Conservation (phyloP, 2,113 vertebrate species). For the Ornithorhynchus anatinus region DNA sequence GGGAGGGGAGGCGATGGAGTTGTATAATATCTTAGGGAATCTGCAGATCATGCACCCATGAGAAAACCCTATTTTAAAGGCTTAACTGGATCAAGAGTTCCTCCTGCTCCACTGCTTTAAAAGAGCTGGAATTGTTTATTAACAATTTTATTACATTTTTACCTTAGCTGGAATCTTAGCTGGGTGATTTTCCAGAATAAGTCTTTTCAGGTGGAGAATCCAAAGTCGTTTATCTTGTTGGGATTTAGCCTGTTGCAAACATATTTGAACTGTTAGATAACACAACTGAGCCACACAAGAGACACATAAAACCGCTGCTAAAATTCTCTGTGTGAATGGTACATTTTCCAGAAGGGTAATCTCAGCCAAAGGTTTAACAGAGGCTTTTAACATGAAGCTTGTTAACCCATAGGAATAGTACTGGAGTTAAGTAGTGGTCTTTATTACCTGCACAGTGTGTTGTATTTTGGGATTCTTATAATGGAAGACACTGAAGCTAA, state of each 20-base stretch:
- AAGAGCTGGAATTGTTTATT: neutral
- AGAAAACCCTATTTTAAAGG: too few species aligned
- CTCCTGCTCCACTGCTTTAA: neutral
- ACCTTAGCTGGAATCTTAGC: conserved; percentile 99
- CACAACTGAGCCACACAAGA: accelerated
- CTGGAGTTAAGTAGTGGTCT: neutral
- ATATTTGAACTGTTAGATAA: neutral
- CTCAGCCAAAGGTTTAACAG: neutral
- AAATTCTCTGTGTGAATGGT: neutral
- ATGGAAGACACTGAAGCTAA: conserved; percentile 97
- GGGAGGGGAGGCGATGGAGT: neutral
- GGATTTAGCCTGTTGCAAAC: conserved; percentile 83
- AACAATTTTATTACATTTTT: neutral
- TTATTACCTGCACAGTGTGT: conserved; percentile 94
- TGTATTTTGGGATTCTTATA: conserved; percentile 99
- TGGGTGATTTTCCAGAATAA: conserved; percentile 98
- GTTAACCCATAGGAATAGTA: accelerated
- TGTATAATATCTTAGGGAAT: too few species aligned
- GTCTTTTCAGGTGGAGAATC: conserved; percentile 95
- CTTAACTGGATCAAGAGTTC: too few species aligned
- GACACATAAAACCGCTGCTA: accelerated
- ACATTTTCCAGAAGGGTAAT: neutral
- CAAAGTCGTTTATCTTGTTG: conserved; percentile 97
- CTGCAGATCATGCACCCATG: too few species aligned
- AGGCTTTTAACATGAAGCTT: neutral